Conservation (phyloP, 2,113 vertebrate species). For the Bostrychus sinensis region DNA sequence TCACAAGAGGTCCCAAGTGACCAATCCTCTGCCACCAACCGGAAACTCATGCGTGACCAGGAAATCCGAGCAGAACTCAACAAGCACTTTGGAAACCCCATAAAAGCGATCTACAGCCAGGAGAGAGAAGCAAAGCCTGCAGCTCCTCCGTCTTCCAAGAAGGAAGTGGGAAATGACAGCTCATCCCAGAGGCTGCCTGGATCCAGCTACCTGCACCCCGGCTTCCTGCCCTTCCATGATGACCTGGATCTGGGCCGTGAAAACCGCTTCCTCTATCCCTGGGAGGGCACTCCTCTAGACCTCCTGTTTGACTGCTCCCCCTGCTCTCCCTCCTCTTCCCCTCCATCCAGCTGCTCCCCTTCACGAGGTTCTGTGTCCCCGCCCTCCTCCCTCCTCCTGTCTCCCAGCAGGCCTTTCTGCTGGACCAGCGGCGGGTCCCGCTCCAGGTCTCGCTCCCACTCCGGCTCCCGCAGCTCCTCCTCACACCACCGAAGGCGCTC, state of each 20-base stretch:
- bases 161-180: conserved; percentile 84
- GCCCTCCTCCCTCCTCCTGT: conserved; percentile 88
- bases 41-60: conserved; percentile 93
- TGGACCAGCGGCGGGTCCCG: conserved; percentile 84
- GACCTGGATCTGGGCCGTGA: conserved; percentile 88
- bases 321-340: conserved; percentile 91
- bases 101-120: conserved; percentile 83
- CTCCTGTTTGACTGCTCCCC: conserved; percentile 92
- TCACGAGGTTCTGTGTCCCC: conserved; percentile 92
- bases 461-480: conserved; percentile 88
- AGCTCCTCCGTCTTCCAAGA: conserved; percentile 64
- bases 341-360: conserved; percentile 92
- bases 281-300: conserved; percentile 93
- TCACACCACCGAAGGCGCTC: conserved; percentile 85
- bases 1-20: conserved; percentile 66
- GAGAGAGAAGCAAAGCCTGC: conserved; percentile 55
- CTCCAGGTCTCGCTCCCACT: conserved; percentile 80
- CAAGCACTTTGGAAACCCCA: conserved; percentile 96
- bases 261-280: conserved; percentile 88
- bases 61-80: conserved; percentile 98
- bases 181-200: conserved; percentile 81
- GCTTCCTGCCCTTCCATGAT: conserved; percentile 87
- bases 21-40: conserved; percentile 70
- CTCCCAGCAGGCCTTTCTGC: conserved; percentile 87
- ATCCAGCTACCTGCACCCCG: conserved; percentile 90